Base-by-base conservation (phyloP, 2,888 invertebrate species). In the Ernsta delagoae region DNA sequence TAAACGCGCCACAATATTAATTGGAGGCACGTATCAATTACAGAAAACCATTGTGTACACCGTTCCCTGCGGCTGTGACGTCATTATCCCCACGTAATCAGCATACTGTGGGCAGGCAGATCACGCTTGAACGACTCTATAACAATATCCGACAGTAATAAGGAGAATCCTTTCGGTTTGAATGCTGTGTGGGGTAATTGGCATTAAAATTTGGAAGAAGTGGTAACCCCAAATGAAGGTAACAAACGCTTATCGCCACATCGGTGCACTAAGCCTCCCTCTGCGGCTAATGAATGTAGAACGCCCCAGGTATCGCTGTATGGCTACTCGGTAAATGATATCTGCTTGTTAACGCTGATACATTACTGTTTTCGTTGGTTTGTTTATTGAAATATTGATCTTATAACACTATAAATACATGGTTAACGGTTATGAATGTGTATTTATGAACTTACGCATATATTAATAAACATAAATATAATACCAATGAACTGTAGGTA, bases 101-200 rank as follows among this genome's bases (percentile, higher is more conserved):
- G 70, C 73, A 72, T 73, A 76, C 73, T 71, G 68, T 74, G 73
- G 73, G 73, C 76, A 72, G 72, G 73, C 72, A 74, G 78, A 83
- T 87, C 86, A 86, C 89, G 81, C 86, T 76, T 83, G 83, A 84
- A 75, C 80, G 86, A 78, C 74, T 83, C 77, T 81, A 82, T 86
- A 91, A 92, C 92, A 92, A 91, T 90, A 90, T 90, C 89, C 83
- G 89, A 87, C 88, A 87, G 83, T 90, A 90, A 92, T 92, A 91
- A 89, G 88, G 84, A 82, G 85, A 88, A 88, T 90, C 90, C 89
- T 88, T 90, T 87, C 85, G 84, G 74, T 81, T 79, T 81, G 85
- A 88, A 89, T 89, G 90, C 88, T 91, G 90, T 89, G 85, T 86
- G 81, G 82, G 85, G 86, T 93, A 93, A 93, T 93, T 93, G 91